Percentiles rank a stretch among this genome's conserved stretches.
phyloP scores from a whole-genome alignment of 1,140 invertebrate species.

The Tetraneura akinire region DNA sequence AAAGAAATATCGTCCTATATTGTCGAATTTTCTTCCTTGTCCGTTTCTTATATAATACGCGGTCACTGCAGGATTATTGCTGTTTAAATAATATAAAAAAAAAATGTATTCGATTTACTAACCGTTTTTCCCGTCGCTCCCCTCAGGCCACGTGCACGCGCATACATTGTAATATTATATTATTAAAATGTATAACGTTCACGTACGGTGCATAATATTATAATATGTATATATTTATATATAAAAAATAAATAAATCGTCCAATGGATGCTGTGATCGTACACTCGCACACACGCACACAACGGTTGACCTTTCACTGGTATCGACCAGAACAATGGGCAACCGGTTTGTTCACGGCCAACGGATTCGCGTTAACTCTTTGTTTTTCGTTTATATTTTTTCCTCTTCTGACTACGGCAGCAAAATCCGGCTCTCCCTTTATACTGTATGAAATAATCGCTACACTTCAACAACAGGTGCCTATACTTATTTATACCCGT shows the following conservation, averaged over 20 bases:
- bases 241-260: background rate
- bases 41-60: background rate
- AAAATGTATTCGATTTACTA: constrained; percentile 7
- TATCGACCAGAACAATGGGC: constrained; percentile 15
- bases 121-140: background rate
- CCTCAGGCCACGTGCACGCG: background rate
- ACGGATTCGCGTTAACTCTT: constrained; percentile 35
- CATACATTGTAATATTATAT: too few species aligned
- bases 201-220: background rate
- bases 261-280: constrained; percentile 29
- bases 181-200: constrained; percentile 3
- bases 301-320: constrained; percentile 40
- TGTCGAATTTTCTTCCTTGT: background rate
- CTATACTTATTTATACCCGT: too few species aligned
- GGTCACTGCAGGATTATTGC: too few species aligned
- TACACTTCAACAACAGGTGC: too few species aligned
- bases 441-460: constrained; percentile 25
- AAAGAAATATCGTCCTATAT: background rate
- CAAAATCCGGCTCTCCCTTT: constrained; percentile 12
- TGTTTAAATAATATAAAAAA: background rate
- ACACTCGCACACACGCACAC: background rate
- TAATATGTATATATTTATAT: background rate
- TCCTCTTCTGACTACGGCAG: background rate
- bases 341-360: constrained; percentile 49
- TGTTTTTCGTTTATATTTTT: constrained; percentile 35